Conservation (phyloP, 2,888 invertebrate species). For the Chydorus sphaericus region DNA sequence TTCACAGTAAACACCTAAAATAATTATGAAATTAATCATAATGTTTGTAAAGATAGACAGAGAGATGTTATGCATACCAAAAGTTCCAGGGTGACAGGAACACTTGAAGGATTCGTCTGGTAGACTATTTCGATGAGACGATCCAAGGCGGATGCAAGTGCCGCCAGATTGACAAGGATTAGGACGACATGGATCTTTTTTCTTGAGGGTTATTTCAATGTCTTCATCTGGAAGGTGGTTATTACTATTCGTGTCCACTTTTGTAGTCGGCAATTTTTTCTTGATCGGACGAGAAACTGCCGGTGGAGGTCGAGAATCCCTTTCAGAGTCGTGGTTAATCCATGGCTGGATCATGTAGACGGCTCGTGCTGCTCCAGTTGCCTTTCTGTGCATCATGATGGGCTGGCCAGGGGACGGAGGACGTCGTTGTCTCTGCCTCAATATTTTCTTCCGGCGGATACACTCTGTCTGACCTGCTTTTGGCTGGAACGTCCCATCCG, state of each 20-base stretch:
- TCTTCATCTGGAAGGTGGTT: too few species aligned
- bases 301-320: neutral
- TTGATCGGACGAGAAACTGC: too few species aligned
- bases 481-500: slow-evolving; percentile 10
- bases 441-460: neutral
- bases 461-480: slow-evolving; percentile 11
- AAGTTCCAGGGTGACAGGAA: neutral
- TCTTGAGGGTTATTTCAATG: neutral
- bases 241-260: too few species aligned
- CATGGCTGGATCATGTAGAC: too few species aligned
- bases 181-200: slow-evolving; percentile 12
- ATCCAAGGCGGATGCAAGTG: slow-evolving; percentile 5
- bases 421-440: too few species aligned
- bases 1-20: too few species aligned
- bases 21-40: neutral
- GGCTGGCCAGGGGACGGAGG: too few species aligned
- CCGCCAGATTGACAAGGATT: slow-evolving; percentile 15
- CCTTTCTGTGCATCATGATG: too few species aligned
- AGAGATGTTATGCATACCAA: neutral
- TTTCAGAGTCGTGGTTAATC: too few species aligned
- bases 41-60: neutral
- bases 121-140: neutral
- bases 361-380: too few species aligned
- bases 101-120: neutral
- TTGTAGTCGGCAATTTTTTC: too few species aligned